These are phyloP conservation scores for Osmerus eperlanus DNA, from an alignment of 2,113 vertebrate species.

Conservation along the genomic window DNA sequence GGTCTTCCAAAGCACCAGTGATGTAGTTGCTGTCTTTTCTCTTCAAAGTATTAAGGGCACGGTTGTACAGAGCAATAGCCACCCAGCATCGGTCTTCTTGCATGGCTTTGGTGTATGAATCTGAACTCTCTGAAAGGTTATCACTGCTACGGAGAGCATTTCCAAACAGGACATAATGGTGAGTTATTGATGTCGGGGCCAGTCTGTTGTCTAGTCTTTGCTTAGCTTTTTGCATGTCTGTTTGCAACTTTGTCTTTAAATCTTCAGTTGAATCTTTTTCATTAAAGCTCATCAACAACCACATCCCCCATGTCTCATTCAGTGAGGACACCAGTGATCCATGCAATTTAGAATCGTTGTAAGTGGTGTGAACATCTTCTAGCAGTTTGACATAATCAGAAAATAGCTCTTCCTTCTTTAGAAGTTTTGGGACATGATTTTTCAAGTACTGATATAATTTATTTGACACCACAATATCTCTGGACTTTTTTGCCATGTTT, in stretches of 20 bases:
- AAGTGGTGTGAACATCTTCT: slow-evolving; percentile 35
- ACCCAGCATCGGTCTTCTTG: slow-evolving; percentile 40
- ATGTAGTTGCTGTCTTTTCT: slow-evolving; percentile 28
- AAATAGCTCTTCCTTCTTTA: slow-evolving; percentile 51
- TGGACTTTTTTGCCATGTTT: slow-evolving; percentile 26
- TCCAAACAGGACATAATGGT: slow-evolving; percentile 37
- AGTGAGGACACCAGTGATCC: slow-evolving; percentile 41
- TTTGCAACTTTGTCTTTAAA: slow-evolving; percentile 12
- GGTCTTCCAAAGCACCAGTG: slow-evolving; percentile 41
- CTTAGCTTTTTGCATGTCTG: slow-evolving; percentile 10
- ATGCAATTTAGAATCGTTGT: slow-evolving; percentile 3
- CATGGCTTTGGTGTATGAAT: slow-evolving; percentile 56
- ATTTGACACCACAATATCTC: slow-evolving; percentile 25
- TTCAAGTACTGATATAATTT: slow-evolving; percentile 20
- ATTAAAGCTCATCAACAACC: slow-evolving; percentile 26
- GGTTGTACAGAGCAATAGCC: slow-evolving; percentile 60
- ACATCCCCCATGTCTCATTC: slow-evolving; percentile 40
- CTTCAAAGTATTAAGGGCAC: slow-evolving; percentile 45
- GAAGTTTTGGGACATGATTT: slow-evolving; percentile 37
- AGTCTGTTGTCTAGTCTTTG: not conserved
- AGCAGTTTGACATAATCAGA: not conserved
- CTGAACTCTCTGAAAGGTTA: slow-evolving; percentile 29
- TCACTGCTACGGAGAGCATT: slow-evolving; percentile 27
- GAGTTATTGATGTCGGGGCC: slow-evolving; percentile 28
- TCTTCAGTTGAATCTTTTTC: slow-evolving; percentile 18